phyloP scores from a whole-genome alignment of 2,888 invertebrate species.

The Nymphalis c-album region DNA sequence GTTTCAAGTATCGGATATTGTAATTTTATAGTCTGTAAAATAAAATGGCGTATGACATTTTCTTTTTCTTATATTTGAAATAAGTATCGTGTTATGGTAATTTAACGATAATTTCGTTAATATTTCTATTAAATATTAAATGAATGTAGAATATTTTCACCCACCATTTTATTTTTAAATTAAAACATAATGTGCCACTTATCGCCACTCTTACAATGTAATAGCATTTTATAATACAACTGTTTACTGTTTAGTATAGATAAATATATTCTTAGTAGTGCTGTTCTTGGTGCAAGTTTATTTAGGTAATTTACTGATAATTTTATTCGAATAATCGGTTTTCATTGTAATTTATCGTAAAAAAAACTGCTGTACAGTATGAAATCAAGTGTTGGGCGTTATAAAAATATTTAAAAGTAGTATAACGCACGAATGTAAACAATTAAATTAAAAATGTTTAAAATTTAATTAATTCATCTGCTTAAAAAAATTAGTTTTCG shows the following conservation, averaged over 20 bases:
- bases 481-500: background rate
- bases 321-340: background rate
- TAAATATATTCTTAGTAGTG: conserved; percentile 15
- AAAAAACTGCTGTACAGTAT: background rate
- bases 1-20: conserved; percentile 30
- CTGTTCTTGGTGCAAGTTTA: conserved; percentile 7
- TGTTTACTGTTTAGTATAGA: conserved; percentile 9
- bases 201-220: conserved; percentile 21
- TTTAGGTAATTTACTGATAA: background rate
- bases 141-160: conserved; percentile 3
- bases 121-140: background rate
- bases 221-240: conserved; percentile 23
- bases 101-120: background rate
- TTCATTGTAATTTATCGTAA: background rate
- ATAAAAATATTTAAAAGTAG: background rate
- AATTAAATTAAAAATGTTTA: no score
- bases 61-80: conserved; percentile 1
- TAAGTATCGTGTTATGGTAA: background rate
- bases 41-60: conserved; percentile 9
- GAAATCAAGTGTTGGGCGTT: background rate
- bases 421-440: no score
- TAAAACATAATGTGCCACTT: conserved; percentile 24
- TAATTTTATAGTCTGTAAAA: conserved; percentile 17
- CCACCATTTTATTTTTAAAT: conserved; percentile 21
- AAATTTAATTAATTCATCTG: background rate